phyloP scores from a whole-genome alignment of 2,113 vertebrate genomes.

The Otocyon megalotis region DNA sequence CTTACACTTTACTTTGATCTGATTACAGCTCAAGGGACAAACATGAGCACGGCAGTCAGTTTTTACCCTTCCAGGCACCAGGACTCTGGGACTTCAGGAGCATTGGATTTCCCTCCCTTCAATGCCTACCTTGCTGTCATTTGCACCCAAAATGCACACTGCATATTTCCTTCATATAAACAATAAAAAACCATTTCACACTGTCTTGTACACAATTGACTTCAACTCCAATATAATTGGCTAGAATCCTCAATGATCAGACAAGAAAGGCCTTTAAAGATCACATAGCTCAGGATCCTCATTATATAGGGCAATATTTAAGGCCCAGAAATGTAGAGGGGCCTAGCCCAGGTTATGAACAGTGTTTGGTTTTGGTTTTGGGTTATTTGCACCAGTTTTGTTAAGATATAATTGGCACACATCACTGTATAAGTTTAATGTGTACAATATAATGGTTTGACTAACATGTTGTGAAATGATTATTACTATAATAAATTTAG shows the following conservation, averaged over 20 bases:
- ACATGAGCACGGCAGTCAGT: not conserved
- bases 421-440: not conserved
- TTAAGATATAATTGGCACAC: not conserved
- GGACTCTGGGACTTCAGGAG: not conserved
- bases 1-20: constrained; percentile 50
- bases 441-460: not conserved
- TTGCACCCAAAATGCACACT: not conserved
- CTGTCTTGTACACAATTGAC: constrained; percentile 32
- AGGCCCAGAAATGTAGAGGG: not conserved
- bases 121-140: not conserved
- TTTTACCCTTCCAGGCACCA: not conserved
- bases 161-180: constrained; percentile 52
- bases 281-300: not conserved
- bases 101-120: not conserved
- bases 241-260: constrained; percentile 13
- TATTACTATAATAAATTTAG: not conserved
- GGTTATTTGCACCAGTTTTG: not conserved
- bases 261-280: not conserved
- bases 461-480: not conserved
- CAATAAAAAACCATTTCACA: constrained; percentile 24
- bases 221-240: constrained; percentile 16
- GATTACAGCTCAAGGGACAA: constrained; percentile 67
- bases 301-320: not conserved
- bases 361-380: not conserved
- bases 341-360: not conserved